Base-by-base conservation (phyloP, 1,140 invertebrate species). In the Maconellicoccus hirsutus region DNA sequence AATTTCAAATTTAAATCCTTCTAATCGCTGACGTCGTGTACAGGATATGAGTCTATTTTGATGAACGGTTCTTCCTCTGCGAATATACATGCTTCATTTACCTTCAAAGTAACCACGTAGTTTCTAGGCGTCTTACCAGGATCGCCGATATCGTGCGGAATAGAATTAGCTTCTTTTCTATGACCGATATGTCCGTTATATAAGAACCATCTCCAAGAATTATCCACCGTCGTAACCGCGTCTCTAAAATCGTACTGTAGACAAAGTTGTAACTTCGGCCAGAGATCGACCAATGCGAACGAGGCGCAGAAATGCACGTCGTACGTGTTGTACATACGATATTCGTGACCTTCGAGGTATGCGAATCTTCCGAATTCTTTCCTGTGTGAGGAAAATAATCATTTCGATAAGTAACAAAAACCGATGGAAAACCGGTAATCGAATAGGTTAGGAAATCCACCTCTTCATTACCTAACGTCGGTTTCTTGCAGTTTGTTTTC, bases 291-390 rank as follows among this genome's bases (percentile, higher is more conserved):
- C 72, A 98, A 81, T 1, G 93, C 91, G 78, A 91, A 94, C 1
- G 93, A 95, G 10, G 94, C 92, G 80, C 96, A 96, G 80, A 95
- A 95, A 81, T 96, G 94, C 19, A 98, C 94, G 81, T 98, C 94
- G 79, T 96, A 97, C 0, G 94, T 96, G 77, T 96, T 96, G 77
- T 92, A 94, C 93, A 97, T 96, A 75, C 91, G 84, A 79, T 97
- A 97, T 79, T 97, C 94, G 77, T 96, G 94, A 3, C 92, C 89
- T 82, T 93, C 91, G 26, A 93, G 80, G 78, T 92, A 92, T 4
- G 85, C 90, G 80, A 91, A 93, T 73, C 87, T 81, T 26, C 91
- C 91, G 77, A 87, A 91, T 73, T 88, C 85, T 74, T 80, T 80
- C 73, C 89, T 89, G 76, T 66, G 29, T n/a, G n/a, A n/a, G n/a